A percentile compares a stretch with the other conserved stretches of the same genome.
These are phyloP conservation scores for Xanthorhoe spadicearia DNA, from an alignment of 2,888 invertebrate species.

Conservation along the genomic window DNA sequence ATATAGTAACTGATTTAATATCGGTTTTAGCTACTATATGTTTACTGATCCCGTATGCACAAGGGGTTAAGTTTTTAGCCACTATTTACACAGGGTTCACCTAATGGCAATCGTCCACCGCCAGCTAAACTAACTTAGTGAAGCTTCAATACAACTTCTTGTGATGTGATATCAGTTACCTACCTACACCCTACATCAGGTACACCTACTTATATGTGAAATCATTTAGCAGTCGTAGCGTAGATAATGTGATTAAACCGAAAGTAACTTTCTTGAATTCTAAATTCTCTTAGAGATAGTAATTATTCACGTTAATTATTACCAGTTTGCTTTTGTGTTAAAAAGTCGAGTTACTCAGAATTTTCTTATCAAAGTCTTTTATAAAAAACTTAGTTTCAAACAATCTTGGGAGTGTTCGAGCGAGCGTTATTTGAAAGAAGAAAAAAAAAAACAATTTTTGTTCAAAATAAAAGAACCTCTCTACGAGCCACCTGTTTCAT, in stretches of 20 bases:
- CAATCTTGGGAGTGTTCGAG: conserved; percentile 14
- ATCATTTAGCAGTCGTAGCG: not conserved
- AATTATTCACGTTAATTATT: conserved; percentile 31
- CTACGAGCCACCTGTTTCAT: not conserved
- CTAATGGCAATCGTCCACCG: too few species aligned
- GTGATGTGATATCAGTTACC: too few species aligned
- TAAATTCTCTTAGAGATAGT: conserved; percentile 19
- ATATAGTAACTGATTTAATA: too few species aligned
- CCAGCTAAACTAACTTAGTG: too few species aligned
- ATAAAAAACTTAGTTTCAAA: conserved; percentile 23
- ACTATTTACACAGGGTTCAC: too few species aligned
- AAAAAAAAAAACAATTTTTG: conserved; percentile 17
- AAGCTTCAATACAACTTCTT: too few species aligned
- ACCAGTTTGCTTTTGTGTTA: conserved; percentile 26
- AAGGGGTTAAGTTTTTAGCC: too few species aligned
- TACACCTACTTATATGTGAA: not conserved
- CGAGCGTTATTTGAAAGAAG: conserved; percentile 7
- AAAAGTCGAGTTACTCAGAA: conserved; percentile 25
- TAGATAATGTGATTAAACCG: not conserved
- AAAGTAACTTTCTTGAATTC: conserved; percentile 15
- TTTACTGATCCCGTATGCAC: too few species aligned
- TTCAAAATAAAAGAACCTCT: not conserved
- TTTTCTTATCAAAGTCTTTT: conserved; percentile 28
- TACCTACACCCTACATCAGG: too few species aligned
- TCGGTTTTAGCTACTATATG: too few species aligned